A percentile compares a stretch with the other conserved stretches of the same genome.
phyloP scores from a whole-genome alignment of 2,113 vertebrate genomes.

The Struthio camelus region DNA sequence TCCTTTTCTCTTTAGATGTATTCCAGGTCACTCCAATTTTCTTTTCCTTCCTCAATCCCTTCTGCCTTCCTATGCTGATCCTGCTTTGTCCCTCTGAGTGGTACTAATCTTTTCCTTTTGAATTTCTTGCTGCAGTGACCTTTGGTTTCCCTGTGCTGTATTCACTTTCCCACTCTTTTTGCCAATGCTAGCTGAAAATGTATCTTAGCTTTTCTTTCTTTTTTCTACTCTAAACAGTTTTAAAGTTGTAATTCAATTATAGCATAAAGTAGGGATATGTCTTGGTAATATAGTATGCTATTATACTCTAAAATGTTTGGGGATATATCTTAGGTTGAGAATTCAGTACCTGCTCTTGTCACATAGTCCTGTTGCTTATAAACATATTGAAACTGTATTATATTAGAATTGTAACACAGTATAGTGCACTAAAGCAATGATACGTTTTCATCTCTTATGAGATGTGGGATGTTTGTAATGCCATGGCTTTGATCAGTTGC shows the following conservation, averaged over 20 bases:
- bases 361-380: neutral
- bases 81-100: neutral
- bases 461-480: neutral
- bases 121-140: neutral
- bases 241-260: neutral
- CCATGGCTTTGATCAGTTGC: neutral
- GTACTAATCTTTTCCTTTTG: accelerated
- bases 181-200: neutral
- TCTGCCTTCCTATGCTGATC: neutral
- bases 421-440: neutral
- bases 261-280: neutral
- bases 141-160: neutral
- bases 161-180: neutral
- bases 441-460: neutral
- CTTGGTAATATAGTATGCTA: neutral
- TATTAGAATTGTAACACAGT: neutral
- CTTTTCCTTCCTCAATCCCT: neutral
- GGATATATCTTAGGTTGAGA: neutral
- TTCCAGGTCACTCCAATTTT: neutral
- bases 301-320: neutral
- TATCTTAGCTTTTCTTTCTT: neutral
- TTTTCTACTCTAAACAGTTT: neutral
- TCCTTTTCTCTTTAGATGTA: neutral
- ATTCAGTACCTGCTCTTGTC: neutral
- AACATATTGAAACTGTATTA: neutral